These are phyloP conservation scores for Zosterops hypoxanthus DNA, from an alignment of 2,113 vertebrate genomes.

Conservation along the genomic window DNA sequence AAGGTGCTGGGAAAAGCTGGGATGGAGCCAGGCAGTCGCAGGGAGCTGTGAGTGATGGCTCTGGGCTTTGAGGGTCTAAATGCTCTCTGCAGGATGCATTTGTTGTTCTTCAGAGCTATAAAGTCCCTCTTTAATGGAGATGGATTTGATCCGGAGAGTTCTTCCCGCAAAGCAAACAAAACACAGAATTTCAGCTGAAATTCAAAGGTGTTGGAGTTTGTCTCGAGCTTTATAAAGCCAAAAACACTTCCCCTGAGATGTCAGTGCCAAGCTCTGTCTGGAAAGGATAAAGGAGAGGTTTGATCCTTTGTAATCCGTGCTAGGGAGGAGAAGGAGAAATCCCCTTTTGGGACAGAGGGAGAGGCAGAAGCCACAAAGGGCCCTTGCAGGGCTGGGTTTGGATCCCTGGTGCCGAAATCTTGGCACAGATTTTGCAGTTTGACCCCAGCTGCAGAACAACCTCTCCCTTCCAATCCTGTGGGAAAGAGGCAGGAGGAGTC, in stretches of 20 bases:
- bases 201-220: not conserved
- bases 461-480: not conserved
- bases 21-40: no score
- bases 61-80: not conserved
- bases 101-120: accelerated
- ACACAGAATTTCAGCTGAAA: not conserved
- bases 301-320: not conserved
- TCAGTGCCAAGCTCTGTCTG: not conserved
- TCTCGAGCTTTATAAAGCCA: not conserved
- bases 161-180: slow-evolving; percentile 12
- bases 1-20: no score
- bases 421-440: not conserved
- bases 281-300: slow-evolving; percentile 8
- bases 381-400: not conserved
- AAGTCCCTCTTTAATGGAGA: not conserved
- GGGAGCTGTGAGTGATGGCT: not conserved
- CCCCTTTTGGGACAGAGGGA: not conserved
- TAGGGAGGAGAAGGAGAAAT: not conserved
- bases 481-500: not conserved
- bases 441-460: not conserved
- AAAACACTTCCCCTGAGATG: not conserved
- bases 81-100: not conserved
- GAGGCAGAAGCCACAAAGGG: not conserved
- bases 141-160: not conserved
- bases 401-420: not conserved